These are phyloP conservation scores for Parauchenoglanis punctatus DNA, from an alignment of 2,797 vertebrate species.

Conservation along the genomic window DNA sequence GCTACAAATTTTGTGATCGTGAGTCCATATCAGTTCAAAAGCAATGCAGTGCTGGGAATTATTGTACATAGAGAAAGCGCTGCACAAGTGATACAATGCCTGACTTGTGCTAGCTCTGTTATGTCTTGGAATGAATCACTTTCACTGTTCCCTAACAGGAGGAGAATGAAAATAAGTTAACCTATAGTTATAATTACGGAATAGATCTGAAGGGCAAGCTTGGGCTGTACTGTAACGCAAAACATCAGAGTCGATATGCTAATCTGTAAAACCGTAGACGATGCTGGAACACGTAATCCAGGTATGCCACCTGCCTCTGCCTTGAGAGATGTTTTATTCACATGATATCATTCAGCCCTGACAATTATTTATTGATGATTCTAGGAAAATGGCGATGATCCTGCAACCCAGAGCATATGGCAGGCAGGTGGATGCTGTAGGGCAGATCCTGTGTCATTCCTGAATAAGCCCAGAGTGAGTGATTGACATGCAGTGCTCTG, in stretches of 20 bases:
- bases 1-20: not conserved
- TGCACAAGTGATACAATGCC: not conserved
- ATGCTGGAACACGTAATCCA: conserved; percentile 33
- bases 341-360: conserved; percentile 52
- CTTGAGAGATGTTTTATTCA: conserved; percentile 55
- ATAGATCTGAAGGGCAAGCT: not conserved
- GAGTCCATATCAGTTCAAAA: not conserved
- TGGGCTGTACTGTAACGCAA: conserved; percentile 15
- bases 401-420: conserved; percentile 54
- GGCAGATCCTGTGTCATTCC: conserved; percentile 55
- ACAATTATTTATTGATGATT: conserved; percentile 57
- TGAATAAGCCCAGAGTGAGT: conserved; percentile 53
- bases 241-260: conserved; percentile 35
- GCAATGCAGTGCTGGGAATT: not conserved
- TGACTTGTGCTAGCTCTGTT: not conserved
- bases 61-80: not conserved
- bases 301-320: conserved; percentile 54
- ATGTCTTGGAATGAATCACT: not conserved
- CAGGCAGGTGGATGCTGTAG: conserved; percentile 40
- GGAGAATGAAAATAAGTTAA: not conserved
- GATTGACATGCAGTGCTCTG: conserved; percentile 47
- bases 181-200: not conserved
- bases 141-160: not conserved
- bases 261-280: conserved; percentile 40
- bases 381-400: conserved; percentile 52